phyloP scores from a whole-genome alignment of 2,113 vertebrate genomes.

The Rhipidura dahli region DNA sequence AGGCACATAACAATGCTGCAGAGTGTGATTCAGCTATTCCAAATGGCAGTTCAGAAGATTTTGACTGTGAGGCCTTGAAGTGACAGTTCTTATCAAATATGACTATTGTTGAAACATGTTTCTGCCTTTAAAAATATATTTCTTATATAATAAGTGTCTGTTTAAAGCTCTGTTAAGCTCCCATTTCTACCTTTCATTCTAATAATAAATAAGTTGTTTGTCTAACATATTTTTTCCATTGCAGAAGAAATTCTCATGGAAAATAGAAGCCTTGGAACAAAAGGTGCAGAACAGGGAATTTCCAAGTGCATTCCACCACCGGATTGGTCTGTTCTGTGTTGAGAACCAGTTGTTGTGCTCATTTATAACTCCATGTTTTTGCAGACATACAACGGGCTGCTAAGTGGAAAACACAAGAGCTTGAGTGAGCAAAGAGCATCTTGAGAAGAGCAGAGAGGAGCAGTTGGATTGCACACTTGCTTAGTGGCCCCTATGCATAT shows the following conservation, averaged over 20 bases:
- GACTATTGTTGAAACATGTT: background rate
- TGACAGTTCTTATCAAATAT: background rate
- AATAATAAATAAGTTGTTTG: conserved; percentile 22
- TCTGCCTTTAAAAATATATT: background rate
- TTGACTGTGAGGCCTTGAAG: background rate
- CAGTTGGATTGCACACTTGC: background rate
- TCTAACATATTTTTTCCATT: conserved; percentile 5
- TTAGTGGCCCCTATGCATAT: rapidly evolving
- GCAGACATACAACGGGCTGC: background rate
- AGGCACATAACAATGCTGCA: rapidly evolving
- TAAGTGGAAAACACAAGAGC: background rate
- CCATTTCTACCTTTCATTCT: background rate
- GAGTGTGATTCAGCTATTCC: background rate
- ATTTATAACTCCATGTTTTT: conserved; percentile 18
- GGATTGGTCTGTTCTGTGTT: background rate
- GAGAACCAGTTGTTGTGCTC: conserved; percentile 10
- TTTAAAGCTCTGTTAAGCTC: background rate
- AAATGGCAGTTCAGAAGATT: background rate
- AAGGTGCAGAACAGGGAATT: background rate
- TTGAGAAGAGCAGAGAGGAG: background rate
- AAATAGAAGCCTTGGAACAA: conserved; percentile 33
- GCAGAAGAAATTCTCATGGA: conserved; percentile 36
- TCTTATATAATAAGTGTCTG: background rate
- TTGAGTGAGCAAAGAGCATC: background rate
- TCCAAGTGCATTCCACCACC: background rate